Conservation (phyloP, 92 coral and sea anemone genomes). For the Virgularia gustaviana region DNA sequence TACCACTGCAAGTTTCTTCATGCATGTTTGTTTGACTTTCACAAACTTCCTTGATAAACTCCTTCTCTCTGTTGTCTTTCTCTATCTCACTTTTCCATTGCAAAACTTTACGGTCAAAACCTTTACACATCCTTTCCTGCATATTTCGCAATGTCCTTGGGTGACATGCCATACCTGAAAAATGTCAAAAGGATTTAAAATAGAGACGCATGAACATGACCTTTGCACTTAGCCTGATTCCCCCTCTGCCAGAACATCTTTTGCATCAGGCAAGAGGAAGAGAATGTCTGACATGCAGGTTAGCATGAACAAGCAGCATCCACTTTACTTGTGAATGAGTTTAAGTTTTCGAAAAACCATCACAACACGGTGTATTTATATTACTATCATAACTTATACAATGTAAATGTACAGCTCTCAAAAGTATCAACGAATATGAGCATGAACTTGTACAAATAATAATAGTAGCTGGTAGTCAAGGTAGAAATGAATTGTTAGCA, state of each 20-base stretch:
- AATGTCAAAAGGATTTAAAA: background rate
- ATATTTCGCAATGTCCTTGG: slow-evolving; percentile 40
- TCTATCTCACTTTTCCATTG: background rate
- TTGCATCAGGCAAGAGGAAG: background rate
- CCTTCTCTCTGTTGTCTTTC: background rate
- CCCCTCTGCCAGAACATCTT: background rate
- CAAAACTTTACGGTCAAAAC: slow-evolving; percentile 30
- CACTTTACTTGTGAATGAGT: too few relatives aligned
- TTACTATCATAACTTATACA: too few relatives aligned
- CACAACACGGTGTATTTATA: too few relatives aligned
- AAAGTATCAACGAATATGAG: too few relatives aligned
- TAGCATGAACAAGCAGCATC: too few relatives aligned
- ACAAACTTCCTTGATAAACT: slow-evolving; percentile 9
- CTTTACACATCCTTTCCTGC: slow-evolving; percentile 15
- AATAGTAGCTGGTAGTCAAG: too few relatives aligned
- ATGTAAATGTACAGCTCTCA: too few relatives aligned
- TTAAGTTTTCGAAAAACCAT: too few relatives aligned
- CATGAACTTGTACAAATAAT: too few relatives aligned
- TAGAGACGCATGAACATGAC: background rate
- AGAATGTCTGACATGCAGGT: too few relatives aligned
- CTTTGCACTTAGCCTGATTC: background rate
- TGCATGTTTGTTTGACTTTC: slow-evolving; percentile 16
- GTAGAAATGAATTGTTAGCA: too few relatives aligned
- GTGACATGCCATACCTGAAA: slow-evolving; percentile 38
- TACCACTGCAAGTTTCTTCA: background rate